phyloP scores from a whole-genome alignment of 2,113 vertebrate species.

The Colius striatus region DNA sequence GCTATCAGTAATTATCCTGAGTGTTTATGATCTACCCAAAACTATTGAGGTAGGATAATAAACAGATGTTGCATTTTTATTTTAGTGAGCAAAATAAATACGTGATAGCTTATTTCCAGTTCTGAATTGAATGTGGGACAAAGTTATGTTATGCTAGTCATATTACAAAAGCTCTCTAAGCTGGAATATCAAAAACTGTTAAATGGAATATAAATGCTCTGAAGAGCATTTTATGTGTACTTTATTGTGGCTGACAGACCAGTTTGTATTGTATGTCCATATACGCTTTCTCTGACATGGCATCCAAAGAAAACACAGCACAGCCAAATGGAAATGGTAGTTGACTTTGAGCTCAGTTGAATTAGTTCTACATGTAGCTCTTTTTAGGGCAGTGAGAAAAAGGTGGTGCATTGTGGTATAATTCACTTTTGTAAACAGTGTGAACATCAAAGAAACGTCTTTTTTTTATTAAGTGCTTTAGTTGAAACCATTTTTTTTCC shows the following conservation, averaged over 20 bases:
- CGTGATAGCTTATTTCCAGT: background rate
- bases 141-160: background rate
- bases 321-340: constrained; percentile 27
- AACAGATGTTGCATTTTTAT: background rate
- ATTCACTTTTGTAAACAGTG: background rate
- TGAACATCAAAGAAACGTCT: background rate
- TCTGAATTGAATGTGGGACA: background rate
- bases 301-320: constrained; percentile 42
- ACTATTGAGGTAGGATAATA: background rate
- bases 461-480: background rate
- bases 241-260: constrained; percentile 12
- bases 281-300: background rate
- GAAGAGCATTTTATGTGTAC: background rate
- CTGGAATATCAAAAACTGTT: background rate
- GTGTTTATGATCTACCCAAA: background rate
- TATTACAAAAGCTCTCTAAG: background rate
- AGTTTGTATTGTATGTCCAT: background rate
- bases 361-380: constrained; percentile 53
- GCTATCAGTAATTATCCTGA: background rate
- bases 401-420: background rate
- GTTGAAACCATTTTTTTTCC: background rate
- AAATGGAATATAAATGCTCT: background rate
- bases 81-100: background rate
- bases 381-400: constrained; percentile 5
- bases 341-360: constrained; percentile 66